Base-by-base conservation (phyloP, 2,888 invertebrate species). In the Apamea anceps region DNA sequence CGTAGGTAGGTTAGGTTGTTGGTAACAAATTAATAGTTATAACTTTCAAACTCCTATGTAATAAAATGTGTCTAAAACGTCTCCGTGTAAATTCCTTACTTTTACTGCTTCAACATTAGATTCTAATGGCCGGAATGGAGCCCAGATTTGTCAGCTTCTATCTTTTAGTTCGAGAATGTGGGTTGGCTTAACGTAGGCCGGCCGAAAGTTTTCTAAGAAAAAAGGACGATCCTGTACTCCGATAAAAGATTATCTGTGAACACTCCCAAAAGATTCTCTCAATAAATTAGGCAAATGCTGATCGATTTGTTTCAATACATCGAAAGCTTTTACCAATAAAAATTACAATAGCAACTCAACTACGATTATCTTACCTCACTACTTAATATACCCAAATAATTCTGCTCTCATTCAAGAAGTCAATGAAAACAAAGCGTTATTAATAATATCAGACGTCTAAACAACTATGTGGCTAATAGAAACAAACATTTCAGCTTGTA, bases 401-500 rank as follows among this genome's bases (percentile, higher is more conserved):
- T 75, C 37, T 48, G 28, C 54, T 62, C 51, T 71, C 51, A 85
- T 81, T 74, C 37, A n/a, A 51, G 81, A 81, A 67, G 1, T 54
- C 13, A 78, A 82, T 71, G 48, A 75, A 82, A 85, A 82, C 74
- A 75, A 72, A 80, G 21, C 60, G 73, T 75, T 73, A 72, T 85
- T 80, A 72, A 85, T 78, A 77, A 77, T 70, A 72, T 62, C 28
- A 75, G 54, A 25, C 62, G 72, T 83, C 74, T 82, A 82, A 74
- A 85, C 86, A 74, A 62, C 54, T 68, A 62, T 73, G 66, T 28
- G 51, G 77, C 37, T 75, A 77, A 80, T n/a, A 77, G 15, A 84
- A 86, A 84, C 70, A 85, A 85, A 86, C 80, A 86, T 72, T 48
- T 72, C 54, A 37, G 45, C 3, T 54, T 75, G 70, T 77, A 25